A percentile compares a stretch with the other conserved stretches of the same genome.
Conservation (phyloP, 2,797 vertebrate genomes). For the Galaxias olidus region DNA sequence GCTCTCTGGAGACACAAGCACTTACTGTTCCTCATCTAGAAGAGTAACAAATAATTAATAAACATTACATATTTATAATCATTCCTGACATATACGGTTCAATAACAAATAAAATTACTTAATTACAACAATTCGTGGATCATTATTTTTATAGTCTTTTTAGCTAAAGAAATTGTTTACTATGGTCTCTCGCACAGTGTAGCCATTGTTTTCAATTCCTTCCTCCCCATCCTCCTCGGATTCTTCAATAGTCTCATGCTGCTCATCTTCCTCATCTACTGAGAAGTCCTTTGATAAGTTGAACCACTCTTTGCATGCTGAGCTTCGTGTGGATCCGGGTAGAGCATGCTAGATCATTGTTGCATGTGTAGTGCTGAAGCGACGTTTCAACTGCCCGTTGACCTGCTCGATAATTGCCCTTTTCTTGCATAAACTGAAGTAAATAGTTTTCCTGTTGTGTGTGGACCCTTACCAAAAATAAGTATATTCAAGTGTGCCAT, state of each 20-base stretch:
- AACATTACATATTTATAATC: too few species aligned
- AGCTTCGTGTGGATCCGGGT: too few species aligned
- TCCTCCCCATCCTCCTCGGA: too few species aligned
- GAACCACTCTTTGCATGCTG: neutral
- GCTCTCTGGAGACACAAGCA: too few species aligned
- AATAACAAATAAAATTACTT: too few species aligned
- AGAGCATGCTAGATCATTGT: neutral
- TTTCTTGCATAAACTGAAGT: neutral
- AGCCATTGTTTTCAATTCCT: neutral
- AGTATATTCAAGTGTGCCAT: too few species aligned
- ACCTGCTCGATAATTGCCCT: neutral
- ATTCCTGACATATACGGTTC: too few species aligned
- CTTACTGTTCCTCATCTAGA: too few species aligned
- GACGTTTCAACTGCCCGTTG: neutral
- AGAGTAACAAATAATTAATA: too few species aligned
- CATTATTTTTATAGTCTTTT: too few species aligned
- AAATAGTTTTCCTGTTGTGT: neutral
- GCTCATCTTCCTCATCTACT: neutral
- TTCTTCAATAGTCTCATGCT: neutral
- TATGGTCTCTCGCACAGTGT: too few species aligned
- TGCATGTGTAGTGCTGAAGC: neutral
- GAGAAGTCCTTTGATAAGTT: neutral
- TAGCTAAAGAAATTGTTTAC: neutral
- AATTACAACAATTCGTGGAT: too few species aligned
- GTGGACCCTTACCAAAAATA: neutral